A percentile compares a stretch with the other conserved stretches of the same genome.
Conservation (phyloP, 2,797 vertebrate species). For the Pogoniulus pusillus region DNA sequence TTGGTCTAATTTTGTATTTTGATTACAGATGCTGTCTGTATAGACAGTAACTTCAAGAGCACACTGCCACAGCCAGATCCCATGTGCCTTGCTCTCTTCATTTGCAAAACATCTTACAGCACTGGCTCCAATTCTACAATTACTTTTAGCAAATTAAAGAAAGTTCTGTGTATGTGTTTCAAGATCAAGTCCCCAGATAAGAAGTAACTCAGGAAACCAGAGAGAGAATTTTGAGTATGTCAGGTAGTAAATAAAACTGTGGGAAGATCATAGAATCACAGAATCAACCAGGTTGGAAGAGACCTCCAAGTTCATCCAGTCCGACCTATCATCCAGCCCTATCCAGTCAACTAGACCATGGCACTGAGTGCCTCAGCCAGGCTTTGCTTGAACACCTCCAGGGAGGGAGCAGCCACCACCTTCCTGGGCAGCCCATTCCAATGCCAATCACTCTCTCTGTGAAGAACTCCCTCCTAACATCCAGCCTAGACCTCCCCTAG, state of each 20-base stretch:
- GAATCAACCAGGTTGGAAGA: no score
- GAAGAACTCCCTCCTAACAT: no score
- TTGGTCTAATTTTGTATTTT: conserved; percentile 3
- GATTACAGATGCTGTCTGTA: conserved; percentile 15
- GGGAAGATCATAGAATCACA: no score
- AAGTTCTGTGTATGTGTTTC: neutral
- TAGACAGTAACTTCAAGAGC: neutral
- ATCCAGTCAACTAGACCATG: no score
- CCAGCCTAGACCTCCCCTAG: no score
- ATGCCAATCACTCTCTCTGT: no score
- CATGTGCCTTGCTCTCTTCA: conserved; percentile 13
- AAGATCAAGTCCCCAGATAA: neutral
- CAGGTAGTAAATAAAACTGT: neutral
- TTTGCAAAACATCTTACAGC: conserved; percentile 10
- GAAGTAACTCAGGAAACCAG: neutral
- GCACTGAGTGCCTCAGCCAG: no score
- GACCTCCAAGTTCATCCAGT: no score
- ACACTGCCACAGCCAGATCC: neutral
- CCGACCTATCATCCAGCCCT: no score
- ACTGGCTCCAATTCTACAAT: neutral
- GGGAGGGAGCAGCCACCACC: no score
- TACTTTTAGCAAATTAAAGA: conserved; percentile 26
- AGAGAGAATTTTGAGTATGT: neutral
- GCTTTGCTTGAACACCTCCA: no score
- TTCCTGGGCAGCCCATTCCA: no score